Conservation (phyloP, 2,113 vertebrate species). For the Oenanthe melanoleuca region DNA sequence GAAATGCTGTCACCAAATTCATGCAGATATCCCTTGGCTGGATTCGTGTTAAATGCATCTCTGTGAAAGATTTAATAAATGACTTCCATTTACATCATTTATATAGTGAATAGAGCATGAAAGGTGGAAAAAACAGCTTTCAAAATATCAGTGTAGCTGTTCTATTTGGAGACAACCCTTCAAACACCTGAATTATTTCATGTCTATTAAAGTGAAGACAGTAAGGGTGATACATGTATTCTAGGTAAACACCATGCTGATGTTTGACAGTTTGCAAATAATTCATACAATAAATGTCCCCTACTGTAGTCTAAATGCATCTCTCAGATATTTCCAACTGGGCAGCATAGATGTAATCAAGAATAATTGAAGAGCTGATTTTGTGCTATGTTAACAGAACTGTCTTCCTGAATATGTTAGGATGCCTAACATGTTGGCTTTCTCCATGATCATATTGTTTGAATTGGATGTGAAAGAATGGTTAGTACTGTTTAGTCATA, state of each 20-base stretch:
- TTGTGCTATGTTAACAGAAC: constrained; percentile 4
- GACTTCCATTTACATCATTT: constrained; percentile 6
- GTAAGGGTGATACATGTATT: not conserved
- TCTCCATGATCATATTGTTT: not conserved
- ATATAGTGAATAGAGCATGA: not conserved
- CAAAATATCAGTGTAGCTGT: not conserved
- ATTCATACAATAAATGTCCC: constrained; percentile 3
- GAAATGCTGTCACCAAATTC: not conserved
- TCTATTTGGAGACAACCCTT: constrained; percentile 22
- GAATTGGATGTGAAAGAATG: constrained; percentile 30
- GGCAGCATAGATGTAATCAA: constrained; percentile 23
- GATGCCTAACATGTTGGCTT: constrained; percentile 11
- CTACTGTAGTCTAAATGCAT: constrained; percentile 3
- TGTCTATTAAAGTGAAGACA: not conserved
- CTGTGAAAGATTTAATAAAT: constrained; percentile 30
- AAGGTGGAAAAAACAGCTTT: not conserved
- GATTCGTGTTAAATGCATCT: not conserved
- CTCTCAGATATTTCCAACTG: constrained; percentile 27
- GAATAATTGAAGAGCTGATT: constrained; percentile 37
- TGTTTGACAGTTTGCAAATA: constrained; percentile 47
- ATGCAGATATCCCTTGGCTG: not conserved
- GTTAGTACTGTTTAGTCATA: constrained; percentile 29
- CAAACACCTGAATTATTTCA: not conserved
- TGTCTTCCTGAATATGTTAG: not conserved
- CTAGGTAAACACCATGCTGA: not conserved